These are phyloP conservation scores for Philonicus albiceps DNA, from an alignment of 2,888 invertebrate species.

Conservation along the genomic window DNA sequence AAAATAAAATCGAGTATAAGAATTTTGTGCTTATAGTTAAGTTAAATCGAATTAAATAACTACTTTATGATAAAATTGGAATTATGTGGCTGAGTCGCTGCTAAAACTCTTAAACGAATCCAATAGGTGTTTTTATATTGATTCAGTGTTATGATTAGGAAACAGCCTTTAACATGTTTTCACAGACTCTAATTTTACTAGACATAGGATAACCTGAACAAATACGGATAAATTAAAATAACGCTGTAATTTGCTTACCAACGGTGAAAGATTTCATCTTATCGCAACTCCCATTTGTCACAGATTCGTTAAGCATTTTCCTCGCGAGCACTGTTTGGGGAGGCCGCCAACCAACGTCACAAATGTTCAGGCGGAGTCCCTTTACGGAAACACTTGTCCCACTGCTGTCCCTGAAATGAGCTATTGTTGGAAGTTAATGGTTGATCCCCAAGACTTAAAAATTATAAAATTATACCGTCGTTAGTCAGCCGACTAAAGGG, in stretches of 20 bases:
- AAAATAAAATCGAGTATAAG: too few species aligned
- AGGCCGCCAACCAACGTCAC: constrained; percentile 83
- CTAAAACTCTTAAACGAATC: too few species aligned
- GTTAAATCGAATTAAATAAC: too few species aligned
- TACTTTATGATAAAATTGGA: too few species aligned
- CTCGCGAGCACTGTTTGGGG: constrained; percentile 83
- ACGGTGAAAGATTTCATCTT: constrained; percentile 67
- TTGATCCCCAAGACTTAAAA: neutral
- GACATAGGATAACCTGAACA: too few species aligned
- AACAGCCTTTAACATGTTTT: too few species aligned
- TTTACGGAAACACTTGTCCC: constrained; percentile 76
- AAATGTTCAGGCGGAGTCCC: constrained; percentile 79
- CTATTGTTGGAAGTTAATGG: constrained; percentile 63
- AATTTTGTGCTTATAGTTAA: too few species aligned
- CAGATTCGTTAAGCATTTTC: constrained; percentile 85
- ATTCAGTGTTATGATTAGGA: too few species aligned
- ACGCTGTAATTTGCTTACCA: constrained; percentile 60
- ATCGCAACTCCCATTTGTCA: constrained; percentile 69
- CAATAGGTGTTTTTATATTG: too few species aligned
- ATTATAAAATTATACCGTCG: constrained; percentile 68
- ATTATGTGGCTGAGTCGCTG: too few species aligned
- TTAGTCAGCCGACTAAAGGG: constrained; percentile 82
- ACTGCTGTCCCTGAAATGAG: constrained; percentile 83
- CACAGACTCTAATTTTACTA: too few species aligned
- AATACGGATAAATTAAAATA: neutral